These are phyloP conservation scores for Rosalia funebris DNA, from an alignment of 2,888 invertebrate genomes.

Conservation along the genomic window DNA sequence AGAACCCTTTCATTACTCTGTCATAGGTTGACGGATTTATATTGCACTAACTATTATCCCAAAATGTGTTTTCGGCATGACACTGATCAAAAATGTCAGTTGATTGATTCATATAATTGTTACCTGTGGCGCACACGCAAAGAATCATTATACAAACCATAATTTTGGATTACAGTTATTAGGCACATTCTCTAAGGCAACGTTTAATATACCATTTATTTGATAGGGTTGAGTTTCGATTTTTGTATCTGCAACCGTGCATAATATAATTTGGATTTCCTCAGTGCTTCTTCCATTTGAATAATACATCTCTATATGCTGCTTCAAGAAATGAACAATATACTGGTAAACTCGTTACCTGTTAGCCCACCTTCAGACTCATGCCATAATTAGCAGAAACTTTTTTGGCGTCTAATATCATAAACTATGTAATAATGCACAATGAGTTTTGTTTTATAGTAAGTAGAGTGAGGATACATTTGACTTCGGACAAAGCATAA, in stretches of 20 bases:
- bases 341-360: constrained; percentile 30
- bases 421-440: constrained; percentile 29
- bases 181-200: constrained; percentile 26
- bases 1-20: no score
- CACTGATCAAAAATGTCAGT: no score
- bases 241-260: constrained; percentile 29
- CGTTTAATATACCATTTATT: constrained; percentile 36
- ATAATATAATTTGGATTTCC: constrained; percentile 21
- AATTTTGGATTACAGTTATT: constrained; percentile 35
- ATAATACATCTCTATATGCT: constrained; percentile 7
- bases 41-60: no score
- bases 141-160: no score
- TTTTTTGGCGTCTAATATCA: constrained; percentile 23
- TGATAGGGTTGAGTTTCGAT: constrained; percentile 25
- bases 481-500: constrained; percentile 30
- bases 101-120: no score
- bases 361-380: constrained; percentile 29
- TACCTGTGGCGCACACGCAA: no score
- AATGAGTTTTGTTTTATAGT: constrained; percentile 33
- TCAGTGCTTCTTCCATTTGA: not conserved
- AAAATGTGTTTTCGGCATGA: no score
- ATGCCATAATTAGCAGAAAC: constrained; percentile 30
- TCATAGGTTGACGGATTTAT: no score
- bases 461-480: constrained; percentile 29
- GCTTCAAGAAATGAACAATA: constrained; percentile 27